These are phyloP conservation scores for Actinemys pallida DNA, from an alignment of 2,113 vertebrate genomes.

Conservation along the genomic window DNA sequence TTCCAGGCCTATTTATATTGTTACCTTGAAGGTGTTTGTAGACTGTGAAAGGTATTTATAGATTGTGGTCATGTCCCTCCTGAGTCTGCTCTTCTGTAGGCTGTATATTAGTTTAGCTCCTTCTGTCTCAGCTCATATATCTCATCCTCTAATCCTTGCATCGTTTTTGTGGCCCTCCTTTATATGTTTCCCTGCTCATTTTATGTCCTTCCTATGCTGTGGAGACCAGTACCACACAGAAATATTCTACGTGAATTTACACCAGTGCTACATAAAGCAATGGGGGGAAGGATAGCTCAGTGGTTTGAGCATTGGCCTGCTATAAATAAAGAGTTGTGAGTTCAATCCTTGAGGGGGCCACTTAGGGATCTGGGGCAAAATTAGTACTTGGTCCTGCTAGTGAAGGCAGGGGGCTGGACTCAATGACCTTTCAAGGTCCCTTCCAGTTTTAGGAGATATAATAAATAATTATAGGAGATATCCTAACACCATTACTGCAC, in stretches of 20 bases:
- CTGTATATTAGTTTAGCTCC: conserved; percentile 36
- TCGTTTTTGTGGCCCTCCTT: background rate
- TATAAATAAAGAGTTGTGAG: too few species aligned
- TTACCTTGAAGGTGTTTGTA: conserved; percentile 65
- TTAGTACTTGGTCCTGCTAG: too few species aligned
- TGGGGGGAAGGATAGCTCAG: too few species aligned
- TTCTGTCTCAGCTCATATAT: background rate
- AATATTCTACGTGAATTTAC: background rate
- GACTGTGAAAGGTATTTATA: conserved; percentile 65
- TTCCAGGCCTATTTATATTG: conserved; percentile 53
- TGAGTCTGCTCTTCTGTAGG: conserved; percentile 29
- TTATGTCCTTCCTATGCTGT: background rate
- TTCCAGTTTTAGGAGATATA: too few species aligned
- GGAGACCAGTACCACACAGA: background rate
- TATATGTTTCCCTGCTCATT: background rate
- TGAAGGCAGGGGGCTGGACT: too few species aligned
- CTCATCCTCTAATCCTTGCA: conserved; percentile 32
- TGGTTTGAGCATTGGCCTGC: too few species aligned
- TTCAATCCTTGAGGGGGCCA: too few species aligned
- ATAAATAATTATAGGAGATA: too few species aligned
- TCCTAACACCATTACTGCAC: background rate
- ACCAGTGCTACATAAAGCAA: background rate
- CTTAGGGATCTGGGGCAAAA: too few species aligned
- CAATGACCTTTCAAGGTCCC: too few species aligned
- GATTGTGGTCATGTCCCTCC: conserved; percentile 33